These are phyloP conservation scores for Homarus americanus DNA, from an alignment of 1,140 invertebrate species.

Conservation along the genomic window DNA sequence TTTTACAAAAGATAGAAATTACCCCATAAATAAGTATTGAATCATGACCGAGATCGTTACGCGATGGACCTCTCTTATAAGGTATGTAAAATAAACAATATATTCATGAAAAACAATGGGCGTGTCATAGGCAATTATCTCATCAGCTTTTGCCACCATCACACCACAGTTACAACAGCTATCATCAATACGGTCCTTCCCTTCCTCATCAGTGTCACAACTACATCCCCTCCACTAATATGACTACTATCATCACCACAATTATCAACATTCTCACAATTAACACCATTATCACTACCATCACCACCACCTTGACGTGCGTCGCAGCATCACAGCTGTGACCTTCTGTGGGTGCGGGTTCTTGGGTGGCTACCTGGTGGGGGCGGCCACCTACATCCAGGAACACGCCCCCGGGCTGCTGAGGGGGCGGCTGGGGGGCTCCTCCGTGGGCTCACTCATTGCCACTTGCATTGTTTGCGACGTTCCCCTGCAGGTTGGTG, in stretches of 20 bases:
- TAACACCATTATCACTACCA: not conserved
- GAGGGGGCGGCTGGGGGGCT: slow-evolving; percentile 38
- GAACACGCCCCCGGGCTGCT: slow-evolving; percentile 26
- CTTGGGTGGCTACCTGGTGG: slow-evolving; percentile 54
- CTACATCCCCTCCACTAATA: too few species aligned
- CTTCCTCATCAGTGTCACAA: slow-evolving; percentile 2
- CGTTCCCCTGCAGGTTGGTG: slow-evolving; percentile 47
- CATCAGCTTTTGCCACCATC: too few species aligned
- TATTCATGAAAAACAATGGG: too few species aligned
- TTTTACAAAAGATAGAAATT: too few species aligned
- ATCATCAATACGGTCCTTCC: too few species aligned
- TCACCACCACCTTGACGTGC: not conserved
- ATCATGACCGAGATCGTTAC: too few species aligned
- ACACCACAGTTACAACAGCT: too few species aligned
- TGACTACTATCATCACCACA: not conserved
- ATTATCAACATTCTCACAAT: not conserved
- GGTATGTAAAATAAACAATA: too few species aligned
- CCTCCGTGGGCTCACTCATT: slow-evolving; percentile 54
- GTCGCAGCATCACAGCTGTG: slow-evolving; percentile 39
- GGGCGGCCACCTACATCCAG: slow-evolving; percentile 47
- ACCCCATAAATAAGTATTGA: too few species aligned
- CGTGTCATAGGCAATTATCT: too few species aligned
- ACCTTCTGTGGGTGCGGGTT: slow-evolving; percentile 67
- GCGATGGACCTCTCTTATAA: too few species aligned
- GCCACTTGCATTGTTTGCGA: slow-evolving; percentile 52